phyloP scores from a whole-genome alignment of 92 coral and sea anemone genomes.

The Micromussa lordhowensis region DNA sequence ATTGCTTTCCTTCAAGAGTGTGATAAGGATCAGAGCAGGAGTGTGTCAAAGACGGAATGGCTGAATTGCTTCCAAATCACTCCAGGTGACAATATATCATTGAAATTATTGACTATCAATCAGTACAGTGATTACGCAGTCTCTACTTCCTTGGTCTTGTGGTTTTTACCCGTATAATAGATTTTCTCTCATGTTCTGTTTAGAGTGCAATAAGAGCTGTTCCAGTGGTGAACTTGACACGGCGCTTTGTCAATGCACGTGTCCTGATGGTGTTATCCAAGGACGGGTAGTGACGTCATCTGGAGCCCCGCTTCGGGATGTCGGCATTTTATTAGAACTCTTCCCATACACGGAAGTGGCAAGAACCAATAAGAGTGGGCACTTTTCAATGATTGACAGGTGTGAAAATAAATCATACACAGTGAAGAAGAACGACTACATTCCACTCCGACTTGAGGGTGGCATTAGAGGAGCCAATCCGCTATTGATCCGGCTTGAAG shows the following conservation, averaged over 20 bases:
- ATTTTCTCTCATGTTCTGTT: background rate
- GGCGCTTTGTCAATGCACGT: background rate
- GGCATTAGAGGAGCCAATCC: background rate
- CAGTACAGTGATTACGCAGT: background rate
- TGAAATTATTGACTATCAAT: background rate
- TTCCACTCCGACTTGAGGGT: background rate
- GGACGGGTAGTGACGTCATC: conserved; percentile 18
- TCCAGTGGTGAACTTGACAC: conserved; percentile 1
- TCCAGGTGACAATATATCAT: background rate
- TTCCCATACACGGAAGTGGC: conserved; percentile 7
- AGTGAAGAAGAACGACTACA: conserved; percentile 6
- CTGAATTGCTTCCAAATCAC: conserved; percentile 11
- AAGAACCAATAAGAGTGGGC: conserved; percentile 26
- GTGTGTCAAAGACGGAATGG: conserved; percentile 12
- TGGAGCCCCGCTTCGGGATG: conserved; percentile 17
- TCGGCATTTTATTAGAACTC: background rate
- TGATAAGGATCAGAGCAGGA: conserved; percentile 3
- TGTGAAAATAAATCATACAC: background rate
- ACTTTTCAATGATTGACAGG: conserved; percentile 3
- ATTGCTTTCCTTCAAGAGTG: conserved; percentile 13
- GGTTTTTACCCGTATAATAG: no score
- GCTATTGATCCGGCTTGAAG: conserved; percentile 7
- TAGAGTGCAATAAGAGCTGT: conserved; percentile 10
- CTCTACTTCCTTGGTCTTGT: no score
- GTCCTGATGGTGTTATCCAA: background rate